Percentiles rank a stretch among this genome's conserved stretches.
Conservation (phyloP, 2,113 vertebrate species). For the Montifringilla adamsi region DNA sequence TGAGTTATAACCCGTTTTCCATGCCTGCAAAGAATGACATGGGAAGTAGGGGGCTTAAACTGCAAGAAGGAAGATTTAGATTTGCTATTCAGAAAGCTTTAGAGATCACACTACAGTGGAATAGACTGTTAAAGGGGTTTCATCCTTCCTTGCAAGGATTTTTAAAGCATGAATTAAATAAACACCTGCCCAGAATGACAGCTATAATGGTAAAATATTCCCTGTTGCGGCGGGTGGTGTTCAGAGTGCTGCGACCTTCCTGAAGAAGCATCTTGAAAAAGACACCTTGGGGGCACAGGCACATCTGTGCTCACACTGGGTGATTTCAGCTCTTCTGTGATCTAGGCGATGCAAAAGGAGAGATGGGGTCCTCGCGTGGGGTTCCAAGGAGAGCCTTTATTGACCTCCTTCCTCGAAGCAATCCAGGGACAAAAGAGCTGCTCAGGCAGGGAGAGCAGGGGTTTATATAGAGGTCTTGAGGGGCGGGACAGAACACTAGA, state of each 20-base stretch:
- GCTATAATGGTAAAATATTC: not conserved
- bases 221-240: fast-evolving
- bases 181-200: not conserved
- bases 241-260: not conserved
- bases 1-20: not conserved
- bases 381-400: not conserved
- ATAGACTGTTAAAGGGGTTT: not conserved
- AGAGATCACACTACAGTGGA: fast-evolving
- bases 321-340: not conserved
- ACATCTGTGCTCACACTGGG: not conserved
- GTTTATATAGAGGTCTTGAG: not conserved
- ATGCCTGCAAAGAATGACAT: not conserved
- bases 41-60: not conserved
- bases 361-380: not conserved
- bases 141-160: not conserved
- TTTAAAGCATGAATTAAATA: not conserved
- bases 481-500: not conserved
- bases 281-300: not conserved
- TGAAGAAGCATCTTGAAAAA: not conserved
- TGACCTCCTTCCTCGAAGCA: not conserved
- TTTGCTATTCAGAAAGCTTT: not conserved
- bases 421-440: not conserved
- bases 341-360: not conserved
- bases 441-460: not conserved
- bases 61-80: not conserved